Base-by-base conservation (phyloP, 2,113 vertebrate species). In the Zosterops pallidus region DNA sequence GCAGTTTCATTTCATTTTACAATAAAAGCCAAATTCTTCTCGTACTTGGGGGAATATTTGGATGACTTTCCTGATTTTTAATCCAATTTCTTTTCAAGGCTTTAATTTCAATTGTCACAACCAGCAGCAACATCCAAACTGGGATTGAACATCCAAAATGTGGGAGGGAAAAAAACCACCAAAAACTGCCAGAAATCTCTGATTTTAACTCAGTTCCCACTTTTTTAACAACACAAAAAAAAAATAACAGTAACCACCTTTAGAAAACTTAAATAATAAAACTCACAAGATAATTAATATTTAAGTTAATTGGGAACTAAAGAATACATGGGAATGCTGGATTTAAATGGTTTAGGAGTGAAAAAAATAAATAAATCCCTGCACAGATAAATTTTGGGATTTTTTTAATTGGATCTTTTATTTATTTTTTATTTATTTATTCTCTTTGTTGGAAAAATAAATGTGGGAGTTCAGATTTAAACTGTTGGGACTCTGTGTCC, bases 281-380 rank as follows among this genome's bases (percentile, higher is more conserved):
- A 16, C 23, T 24, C 14, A 24, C 6, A 16, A 25, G 19, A 13
- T 20, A 70, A 83, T 25, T 17, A 23, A 3, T 31, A n/a, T 35
- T 75, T 28, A 8, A 29, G 24, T n/a, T 11, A 55, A 65, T 44
- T 28, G 25, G 64, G 35, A 57, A 14, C 3, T 17, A 25, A 91
- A 35, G 4, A 5, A 46, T 1, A 3, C 11, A 3, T 1, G 5
- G 49, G 3, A 9, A 4, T 4, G 19, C 21, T 24, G 41, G 52
- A n/a, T 62, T 63, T 9, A 14, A 7, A 59, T 29, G 33, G 20
- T 63, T 87, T 5, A 74, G 23, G 25, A 91, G 14, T 16, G 13
- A 4, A 7, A 22, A 60, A 8, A 7, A 4, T 28, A 60, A 65
- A 64, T 79, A 85, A 18, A 4, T 28, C 22, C 64, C 31, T 25